phyloP scores from a whole-genome alignment of 1,140 invertebrate genomes.

The Hestina assimilis region DNA sequence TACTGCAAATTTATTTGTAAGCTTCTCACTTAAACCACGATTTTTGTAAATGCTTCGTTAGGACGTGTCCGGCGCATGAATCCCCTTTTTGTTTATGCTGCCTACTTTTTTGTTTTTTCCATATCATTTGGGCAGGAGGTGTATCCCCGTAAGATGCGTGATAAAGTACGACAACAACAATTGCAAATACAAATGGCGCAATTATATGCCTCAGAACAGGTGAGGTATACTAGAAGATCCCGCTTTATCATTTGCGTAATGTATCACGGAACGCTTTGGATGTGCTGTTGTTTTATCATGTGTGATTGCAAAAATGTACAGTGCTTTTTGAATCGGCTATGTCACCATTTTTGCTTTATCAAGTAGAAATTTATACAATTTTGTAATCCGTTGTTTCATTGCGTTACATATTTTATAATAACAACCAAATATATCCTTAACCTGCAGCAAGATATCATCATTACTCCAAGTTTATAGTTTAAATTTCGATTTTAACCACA shows the following conservation, averaged over 20 bases:
- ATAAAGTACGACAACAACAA: slow-evolving; percentile 82
- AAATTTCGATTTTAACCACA: no score
- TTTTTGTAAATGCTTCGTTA: slow-evolving; percentile 54
- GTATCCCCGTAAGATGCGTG: slow-evolving; percentile 85
- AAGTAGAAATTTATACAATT: not conserved
- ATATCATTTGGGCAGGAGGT: slow-evolving; percentile 81
- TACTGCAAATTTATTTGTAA: slow-evolving; percentile 42
- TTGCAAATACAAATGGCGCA: slow-evolving; percentile 77
- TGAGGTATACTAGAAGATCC: slow-evolving; percentile 70
- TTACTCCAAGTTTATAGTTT: not conserved
- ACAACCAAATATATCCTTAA: no score
- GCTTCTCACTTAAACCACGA: slow-evolving; percentile 44
- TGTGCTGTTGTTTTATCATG: slow-evolving; percentile 69
- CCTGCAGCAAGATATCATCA: not conserved
- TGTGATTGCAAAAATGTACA: slow-evolving; percentile 39
- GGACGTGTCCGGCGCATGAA: slow-evolving; percentile 66
- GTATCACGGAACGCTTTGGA: slow-evolving; percentile 68
- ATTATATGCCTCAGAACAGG: slow-evolving; percentile 77
- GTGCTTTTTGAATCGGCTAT: slow-evolving; percentile 50
- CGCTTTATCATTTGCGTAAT: slow-evolving; percentile 54
- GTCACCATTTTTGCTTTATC: slow-evolving; percentile 41
- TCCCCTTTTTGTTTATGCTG: slow-evolving; percentile 72
- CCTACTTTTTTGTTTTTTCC: slow-evolving; percentile 77
- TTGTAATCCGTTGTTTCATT: no score
- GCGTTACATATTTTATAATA: no score